Evolutionary conservation across 2,888 invertebrate species (phyloP).

Genomic region (Mechanitis messenoides): DNA sequence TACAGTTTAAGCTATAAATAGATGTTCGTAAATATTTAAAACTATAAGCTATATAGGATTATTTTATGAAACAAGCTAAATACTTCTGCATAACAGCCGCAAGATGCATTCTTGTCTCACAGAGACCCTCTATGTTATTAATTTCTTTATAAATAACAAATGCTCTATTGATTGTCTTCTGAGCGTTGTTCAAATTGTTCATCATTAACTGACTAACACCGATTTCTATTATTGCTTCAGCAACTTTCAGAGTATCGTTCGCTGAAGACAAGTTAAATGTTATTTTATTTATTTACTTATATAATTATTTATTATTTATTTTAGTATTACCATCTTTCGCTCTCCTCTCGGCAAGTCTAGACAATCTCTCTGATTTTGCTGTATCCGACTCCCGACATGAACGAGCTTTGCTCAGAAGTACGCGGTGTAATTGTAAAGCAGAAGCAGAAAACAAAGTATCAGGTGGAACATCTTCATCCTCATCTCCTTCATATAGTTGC

Average conservation of each 20-base stretch:
- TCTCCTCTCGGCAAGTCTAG: conserved; percentile 69
- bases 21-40: background rate
- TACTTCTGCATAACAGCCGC: conserved; percentile 75
- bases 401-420: conserved; percentile 58
- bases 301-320: background rate
- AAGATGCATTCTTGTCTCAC: conserved; percentile 71
- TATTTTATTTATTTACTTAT: conserved; percentile 3
- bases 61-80: conserved; percentile 7
- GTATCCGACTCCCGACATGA: conserved; percentile 50
- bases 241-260: conserved; percentile 57
- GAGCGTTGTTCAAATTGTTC: conserved; percentile 67
- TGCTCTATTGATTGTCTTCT: conserved; percentile 68
- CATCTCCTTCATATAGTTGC: conserved; percentile 52
- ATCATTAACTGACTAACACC: conserved; percentile 70
- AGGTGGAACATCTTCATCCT: conserved; percentile 33
- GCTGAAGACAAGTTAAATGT: conserved; percentile 43
- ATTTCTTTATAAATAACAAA: conserved; percentile 54
- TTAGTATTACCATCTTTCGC: conserved; percentile 64
- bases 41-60: background rate
- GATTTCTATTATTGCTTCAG: conserved; percentile 72
- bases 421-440: conserved; percentile 61
- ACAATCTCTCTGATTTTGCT: conserved; percentile 60
- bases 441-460: conserved; percentile 64
- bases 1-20: too few species aligned
- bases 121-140: conserved; percentile 62